phyloP scores from a whole-genome alignment of 2,113 vertebrate genomes.

The Eretmochelys imbricata region DNA sequence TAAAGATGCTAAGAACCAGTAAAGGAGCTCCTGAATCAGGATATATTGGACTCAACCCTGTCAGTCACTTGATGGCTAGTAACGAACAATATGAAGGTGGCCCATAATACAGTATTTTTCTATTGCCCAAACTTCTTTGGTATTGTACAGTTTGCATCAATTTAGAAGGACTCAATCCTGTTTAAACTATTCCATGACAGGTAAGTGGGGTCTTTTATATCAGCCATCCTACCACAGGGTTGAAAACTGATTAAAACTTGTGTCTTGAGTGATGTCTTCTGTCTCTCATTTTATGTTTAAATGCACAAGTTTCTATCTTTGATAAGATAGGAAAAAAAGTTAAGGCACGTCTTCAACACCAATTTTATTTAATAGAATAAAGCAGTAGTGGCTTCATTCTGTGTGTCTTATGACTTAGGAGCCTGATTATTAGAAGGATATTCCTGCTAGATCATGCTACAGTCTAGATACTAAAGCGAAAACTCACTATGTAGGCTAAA shows the following conservation, averaged over 20 bases:
- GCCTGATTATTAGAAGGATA: slow-evolving; percentile 5
- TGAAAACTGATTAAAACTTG: slow-evolving; percentile 3
- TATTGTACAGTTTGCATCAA: background rate
- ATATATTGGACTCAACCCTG: fast-evolving
- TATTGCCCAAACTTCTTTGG: background rate
- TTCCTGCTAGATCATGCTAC: background rate
- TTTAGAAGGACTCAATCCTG: background rate
- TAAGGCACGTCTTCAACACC: background rate
- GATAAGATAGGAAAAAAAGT: background rate
- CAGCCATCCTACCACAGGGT: background rate
- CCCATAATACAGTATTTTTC: background rate
- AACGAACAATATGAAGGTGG: background rate
- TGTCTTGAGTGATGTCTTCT: background rate
- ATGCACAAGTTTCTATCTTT: background rate
- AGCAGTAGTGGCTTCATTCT: background rate
- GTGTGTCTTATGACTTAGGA: background rate
- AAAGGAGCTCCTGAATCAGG: background rate
- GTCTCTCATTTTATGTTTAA: background rate
- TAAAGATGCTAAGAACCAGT: background rate
- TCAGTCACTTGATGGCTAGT: background rate
- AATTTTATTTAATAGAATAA: background rate
- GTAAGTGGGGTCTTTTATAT: background rate
- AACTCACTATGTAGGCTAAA: background rate
- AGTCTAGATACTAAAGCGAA: background rate
- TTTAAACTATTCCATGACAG: background rate